These are phyloP conservation scores for Rhagologus leucostigma DNA, from an alignment of 2,113 vertebrate species.

Conservation along the genomic window DNA sequence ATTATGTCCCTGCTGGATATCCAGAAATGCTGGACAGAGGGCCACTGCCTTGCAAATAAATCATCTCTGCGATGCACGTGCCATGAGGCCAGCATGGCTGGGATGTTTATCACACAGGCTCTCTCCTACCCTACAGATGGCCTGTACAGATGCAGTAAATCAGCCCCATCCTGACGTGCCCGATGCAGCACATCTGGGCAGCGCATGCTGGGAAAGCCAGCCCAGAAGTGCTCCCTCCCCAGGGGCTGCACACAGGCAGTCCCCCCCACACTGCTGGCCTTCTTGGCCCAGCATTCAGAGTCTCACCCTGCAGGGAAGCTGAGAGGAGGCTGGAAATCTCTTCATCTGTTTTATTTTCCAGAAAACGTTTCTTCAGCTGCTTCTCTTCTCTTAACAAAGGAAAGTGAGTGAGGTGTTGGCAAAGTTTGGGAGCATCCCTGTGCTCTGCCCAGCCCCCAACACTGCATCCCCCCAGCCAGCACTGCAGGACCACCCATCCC, in stretches of 20 bases:
- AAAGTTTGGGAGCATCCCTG: background rate
- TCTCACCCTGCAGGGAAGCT: background rate
- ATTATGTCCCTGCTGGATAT: background rate
- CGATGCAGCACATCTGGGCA: constrained; percentile 34
- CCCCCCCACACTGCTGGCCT: background rate
- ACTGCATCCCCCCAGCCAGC: background rate
- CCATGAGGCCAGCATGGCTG: background rate
- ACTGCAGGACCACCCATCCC: background rate
- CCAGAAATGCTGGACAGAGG: background rate
- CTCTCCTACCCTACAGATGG: constrained; percentile 26
- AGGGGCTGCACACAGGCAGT: background rate
- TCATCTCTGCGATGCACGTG: background rate
- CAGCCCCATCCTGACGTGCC: constrained; percentile 10
- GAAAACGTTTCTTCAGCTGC: background rate
- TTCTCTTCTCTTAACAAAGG: background rate
- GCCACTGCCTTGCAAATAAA: background rate
- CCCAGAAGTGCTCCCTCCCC: background rate
- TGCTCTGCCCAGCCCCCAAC: background rate
- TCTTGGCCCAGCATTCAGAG: background rate
- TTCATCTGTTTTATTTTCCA: background rate
- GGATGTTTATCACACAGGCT: constrained; percentile 13
- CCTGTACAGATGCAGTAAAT: constrained; percentile 43
- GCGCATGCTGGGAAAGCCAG: constrained; percentile 11
- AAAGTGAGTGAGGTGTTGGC: rapidly evolving
- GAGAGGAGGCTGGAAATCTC: background rate